phyloP scores from a whole-genome alignment of 2,113 vertebrate genomes.

The Acanthisitta chloris region DNA sequence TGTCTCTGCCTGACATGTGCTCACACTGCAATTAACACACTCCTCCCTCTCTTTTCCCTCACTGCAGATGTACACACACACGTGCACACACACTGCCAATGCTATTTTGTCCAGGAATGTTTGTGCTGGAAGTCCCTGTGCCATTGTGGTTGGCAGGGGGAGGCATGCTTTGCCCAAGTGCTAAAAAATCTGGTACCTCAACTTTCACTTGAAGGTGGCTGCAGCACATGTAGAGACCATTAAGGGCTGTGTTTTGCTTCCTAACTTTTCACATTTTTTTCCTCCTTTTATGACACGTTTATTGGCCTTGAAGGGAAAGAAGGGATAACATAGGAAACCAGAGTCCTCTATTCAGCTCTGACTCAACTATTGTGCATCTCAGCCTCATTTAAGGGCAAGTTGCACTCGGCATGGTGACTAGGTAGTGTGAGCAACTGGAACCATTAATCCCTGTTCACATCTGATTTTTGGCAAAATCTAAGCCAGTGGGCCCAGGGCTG shows the following conservation, averaged over 20 bases:
- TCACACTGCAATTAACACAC: neutral
- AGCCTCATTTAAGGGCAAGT: neutral
- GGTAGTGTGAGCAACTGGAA: neutral
- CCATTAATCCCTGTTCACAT: conserved; percentile 36
- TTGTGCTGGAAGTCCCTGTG: neutral
- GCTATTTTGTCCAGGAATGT: neutral
- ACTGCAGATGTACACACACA: neutral
- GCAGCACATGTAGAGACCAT: neutral
- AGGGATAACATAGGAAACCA: conserved; percentile 42
- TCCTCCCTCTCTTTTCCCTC: neutral
- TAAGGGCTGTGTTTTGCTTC: conserved; percentile 40
- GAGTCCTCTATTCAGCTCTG: neutral
- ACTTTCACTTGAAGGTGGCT: conserved; percentile 9
- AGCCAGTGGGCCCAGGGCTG: conserved; percentile 15
- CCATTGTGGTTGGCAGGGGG: neutral
- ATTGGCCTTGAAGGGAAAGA: conserved; percentile 37
- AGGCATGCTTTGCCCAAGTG: neutral
- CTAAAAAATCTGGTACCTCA: conserved; percentile 8
- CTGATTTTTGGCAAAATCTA: conserved; percentile 34
- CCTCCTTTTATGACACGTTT: conserved; percentile 57
- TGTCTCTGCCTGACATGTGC: neutral
- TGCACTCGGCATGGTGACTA: neutral
- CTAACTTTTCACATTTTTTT: conserved; percentile 45
- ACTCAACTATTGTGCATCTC: neutral
- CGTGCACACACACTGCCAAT: neutral